Evolutionary conservation across 2,888 invertebrate species (phyloP), one percentile per base, ranked within the genome.

Genomic region (Isotomurus palustris): DNA sequence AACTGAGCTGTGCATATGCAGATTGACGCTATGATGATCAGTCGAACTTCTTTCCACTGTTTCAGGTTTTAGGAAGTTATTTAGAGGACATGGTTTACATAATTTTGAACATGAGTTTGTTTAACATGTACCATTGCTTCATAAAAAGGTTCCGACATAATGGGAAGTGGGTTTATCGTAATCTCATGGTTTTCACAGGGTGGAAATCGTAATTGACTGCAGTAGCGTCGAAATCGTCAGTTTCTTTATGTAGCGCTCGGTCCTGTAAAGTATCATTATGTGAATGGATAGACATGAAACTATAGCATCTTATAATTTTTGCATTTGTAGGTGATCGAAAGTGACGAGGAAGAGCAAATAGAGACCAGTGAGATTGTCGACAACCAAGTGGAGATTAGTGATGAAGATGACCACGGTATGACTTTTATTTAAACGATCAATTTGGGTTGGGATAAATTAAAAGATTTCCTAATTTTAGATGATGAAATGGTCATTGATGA

Each of bases 291-390:
- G 21, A 29, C 19, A 53, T 41, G 28, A 32, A 36, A 40, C 41
- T 27, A 17, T 21, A 10, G n/a, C 19, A n/a, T 2, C 17, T 12
- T 50, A 21, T 27, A 21, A 45, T 48, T 12, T 44, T 57, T 32
- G 10, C 21, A 2, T 25, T 41, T 29, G 12, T 40, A 78, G 76
- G 72, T 76, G 10, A 77, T 78, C 32, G 78, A 78, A 69, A 78
- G 78, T 55, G 79, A 79, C 57, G 78, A 78, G 56, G 69, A 68
- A 35, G 68, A 65, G 44, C 60, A 64, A 51, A 68, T 68, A 36
- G 68, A 68, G 55, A 67, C 63, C 5, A 66, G 66, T 56, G 67
- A 67, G 45, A 52, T 53, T 2, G 62, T 62, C 6, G 69, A 69
- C 41, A 62, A 64, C 12, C 56, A 64, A 36, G 61, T 59, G 5